Conservation (phyloP, 2,113 vertebrate species). For the Steatornis caripensis region DNA sequence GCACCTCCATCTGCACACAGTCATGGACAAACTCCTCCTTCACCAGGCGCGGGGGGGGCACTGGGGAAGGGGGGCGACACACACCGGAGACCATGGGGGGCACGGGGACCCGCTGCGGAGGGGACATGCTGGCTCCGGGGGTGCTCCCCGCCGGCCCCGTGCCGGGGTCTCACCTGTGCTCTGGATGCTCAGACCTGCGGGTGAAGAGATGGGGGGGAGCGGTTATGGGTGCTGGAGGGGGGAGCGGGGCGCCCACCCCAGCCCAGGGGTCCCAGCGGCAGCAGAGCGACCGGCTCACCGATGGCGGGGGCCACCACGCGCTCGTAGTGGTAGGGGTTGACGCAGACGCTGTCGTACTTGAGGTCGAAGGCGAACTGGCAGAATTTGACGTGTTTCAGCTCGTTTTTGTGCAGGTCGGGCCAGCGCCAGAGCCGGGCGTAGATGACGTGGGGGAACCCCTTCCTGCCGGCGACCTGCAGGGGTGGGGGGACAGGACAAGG, state of each 20-base stretch:
- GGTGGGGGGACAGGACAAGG: neutral
- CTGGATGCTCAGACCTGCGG: neutral
- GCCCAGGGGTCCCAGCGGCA: neutral
- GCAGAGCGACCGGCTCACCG: neutral
- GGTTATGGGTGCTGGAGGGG: neutral
- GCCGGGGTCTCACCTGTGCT: neutral
- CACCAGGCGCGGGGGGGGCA: slow-evolving; percentile 55
- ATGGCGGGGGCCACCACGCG: slow-evolving; percentile 62
- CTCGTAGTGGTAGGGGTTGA: slow-evolving; percentile 85
- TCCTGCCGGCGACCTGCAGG: slow-evolving; percentile 75
- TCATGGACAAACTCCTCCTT: slow-evolving; percentile 76
- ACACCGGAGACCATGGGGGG: neutral
- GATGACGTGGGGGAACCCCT: slow-evolving; percentile 82
- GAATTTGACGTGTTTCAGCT: slow-evolving; percentile 81
- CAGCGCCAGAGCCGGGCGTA: slow-evolving; percentile 81
- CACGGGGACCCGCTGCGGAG: neutral
- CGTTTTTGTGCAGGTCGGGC: slow-evolving; percentile 86
- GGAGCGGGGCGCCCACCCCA: neutral
- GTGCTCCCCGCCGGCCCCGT: neutral
- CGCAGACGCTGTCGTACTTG: slow-evolving; percentile 83
- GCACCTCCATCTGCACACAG: slow-evolving; percentile 67
- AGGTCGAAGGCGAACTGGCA: slow-evolving; percentile 83
- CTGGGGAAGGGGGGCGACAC: neutral
- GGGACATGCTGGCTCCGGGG: neutral
- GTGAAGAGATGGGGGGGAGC: neutral